A percentile compares a stretch with the other conserved stretches of the same genome.
Conservation (phyloP, 2,888 invertebrate genomes). For the Ashinkailepas kermadecensis region DNA sequence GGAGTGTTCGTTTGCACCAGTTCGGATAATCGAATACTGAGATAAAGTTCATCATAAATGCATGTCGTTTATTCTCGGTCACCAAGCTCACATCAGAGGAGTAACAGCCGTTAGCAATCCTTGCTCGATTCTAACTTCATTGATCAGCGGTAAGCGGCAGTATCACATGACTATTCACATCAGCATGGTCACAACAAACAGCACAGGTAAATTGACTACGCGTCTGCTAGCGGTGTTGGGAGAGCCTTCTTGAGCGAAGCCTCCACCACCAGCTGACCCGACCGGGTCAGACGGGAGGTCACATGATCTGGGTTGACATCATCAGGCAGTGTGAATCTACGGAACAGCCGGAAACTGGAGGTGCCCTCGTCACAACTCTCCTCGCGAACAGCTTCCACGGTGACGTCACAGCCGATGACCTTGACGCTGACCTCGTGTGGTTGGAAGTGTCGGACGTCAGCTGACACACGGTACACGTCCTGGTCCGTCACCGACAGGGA, state of each 20-base stretch:
- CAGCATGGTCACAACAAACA: no score
- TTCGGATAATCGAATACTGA: no score
- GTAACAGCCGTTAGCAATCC: no score
- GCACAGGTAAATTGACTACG: no score
- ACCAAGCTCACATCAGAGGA: no score
- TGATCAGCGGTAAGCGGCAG: no score
- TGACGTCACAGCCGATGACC: background rate
- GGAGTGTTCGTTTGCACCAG: no score
- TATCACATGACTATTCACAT: no score
- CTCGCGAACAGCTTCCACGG: background rate
- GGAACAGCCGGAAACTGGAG: background rate
- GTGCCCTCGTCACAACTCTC: background rate
- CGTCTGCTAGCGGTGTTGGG: no score
- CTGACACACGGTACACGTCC: background rate
- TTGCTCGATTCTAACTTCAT: no score
- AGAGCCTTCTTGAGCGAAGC: background rate
- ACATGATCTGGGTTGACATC: background rate
- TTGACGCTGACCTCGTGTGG: background rate
- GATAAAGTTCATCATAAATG: no score
- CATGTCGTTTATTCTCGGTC: no score
- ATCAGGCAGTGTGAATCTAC: background rate
- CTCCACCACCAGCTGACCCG: background rate
- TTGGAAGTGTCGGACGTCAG: background rate
- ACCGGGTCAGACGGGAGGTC: background rate
- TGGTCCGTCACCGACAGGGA: background rate